A percentile compares a stretch with the other conserved stretches of the same genome.
Conservation (phyloP, 1,140 invertebrate genomes). For the Adoxophyes honmai region DNA sequence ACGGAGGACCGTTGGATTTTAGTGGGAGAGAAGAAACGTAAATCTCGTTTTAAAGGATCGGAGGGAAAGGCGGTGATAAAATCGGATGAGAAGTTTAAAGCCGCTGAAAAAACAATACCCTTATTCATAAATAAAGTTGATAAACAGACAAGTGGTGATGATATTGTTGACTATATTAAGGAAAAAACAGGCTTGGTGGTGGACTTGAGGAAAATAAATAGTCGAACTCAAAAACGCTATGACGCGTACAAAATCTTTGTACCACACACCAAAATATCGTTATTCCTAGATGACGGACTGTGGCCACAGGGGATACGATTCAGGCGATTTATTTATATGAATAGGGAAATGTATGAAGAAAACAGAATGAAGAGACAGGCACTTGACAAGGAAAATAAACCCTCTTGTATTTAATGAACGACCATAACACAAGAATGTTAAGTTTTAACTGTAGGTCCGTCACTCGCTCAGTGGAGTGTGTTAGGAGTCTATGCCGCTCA, state of each 20-base stretch:
- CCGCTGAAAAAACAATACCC: neutral
- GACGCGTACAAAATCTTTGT: slow-evolving; percentile 3
- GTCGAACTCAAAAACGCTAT: neutral
- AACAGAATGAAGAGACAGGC: neutral
- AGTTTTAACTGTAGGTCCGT: slow-evolving; percentile 13
- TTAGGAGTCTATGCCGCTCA: neutral
- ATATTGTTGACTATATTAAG: slow-evolving; percentile 1
- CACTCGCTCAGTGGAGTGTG: slow-evolving; percentile 2
- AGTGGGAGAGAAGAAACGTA: neutral
- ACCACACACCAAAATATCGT: neutral
- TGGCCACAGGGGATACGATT: slow-evolving; percentile 11
- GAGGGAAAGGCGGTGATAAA: neutral
- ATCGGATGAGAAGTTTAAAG: neutral
- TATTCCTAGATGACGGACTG: neutral
- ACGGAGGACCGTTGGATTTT: neutral
- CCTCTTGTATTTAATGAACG: too few relatives aligned
- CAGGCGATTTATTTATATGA: neutral
- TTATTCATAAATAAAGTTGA: neutral
- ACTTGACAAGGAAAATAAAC: neutral
- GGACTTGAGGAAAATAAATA: neutral
- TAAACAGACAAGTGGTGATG: neutral
- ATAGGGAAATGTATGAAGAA: neutral
- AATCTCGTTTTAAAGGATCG: neutral
- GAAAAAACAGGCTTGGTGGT: neutral
- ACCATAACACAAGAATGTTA: neutral